Base-by-base conservation (phyloP, 2,113 vertebrate species). In the Myocastor coypus region DNA sequence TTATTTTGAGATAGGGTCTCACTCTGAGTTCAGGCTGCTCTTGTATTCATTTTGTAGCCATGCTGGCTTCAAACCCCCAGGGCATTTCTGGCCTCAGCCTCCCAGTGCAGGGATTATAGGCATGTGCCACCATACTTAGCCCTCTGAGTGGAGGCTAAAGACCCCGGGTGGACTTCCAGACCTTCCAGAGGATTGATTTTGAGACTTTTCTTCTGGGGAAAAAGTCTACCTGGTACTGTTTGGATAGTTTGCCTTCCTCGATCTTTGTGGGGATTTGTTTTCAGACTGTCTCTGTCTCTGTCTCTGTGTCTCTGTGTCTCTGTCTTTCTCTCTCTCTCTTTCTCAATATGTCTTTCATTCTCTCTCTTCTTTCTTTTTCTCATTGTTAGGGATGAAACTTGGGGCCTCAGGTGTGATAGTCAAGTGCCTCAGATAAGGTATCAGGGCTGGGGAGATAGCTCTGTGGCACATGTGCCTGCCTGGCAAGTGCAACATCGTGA, bases 161-260 rank as follows among this genome's bases (percentile, higher is more conserved):
- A 19, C 34, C 5, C 1, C 7, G 34, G 24, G 26, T 30, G 26
- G 32, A 28, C 7, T 0, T 57, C 59, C 63, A 50, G 61, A 37
- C 64, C 57, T 61, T 57, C 86, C 46, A 9, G 0, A 1, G 68
- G 78, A 42, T 92, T 32, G 77, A 20, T 37, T 81, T 89, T 19
- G 28, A 94, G 89, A n/a, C 52, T 9, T 34, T 64, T 0, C 50
- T 85, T 86, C 16, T 3, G 40, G 52, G 92, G 19, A 37, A 34
- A 80, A 95, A 86, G 42, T 68, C 91, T 88, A 46, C 34, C 82
- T 37, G 59, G 66, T 8, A 42, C 57, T 63, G 30, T 85, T 88
- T 75, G 91, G 59, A 86, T 50, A 80, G 59, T n/a, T 75, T 61
- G 86, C 13, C 92, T 87, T 46, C 77, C 64, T 94, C 75, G 68